Evolutionary conservation across 2,888 invertebrate species (phyloP).

Genomic region (Tetragnatha montana): DNA sequence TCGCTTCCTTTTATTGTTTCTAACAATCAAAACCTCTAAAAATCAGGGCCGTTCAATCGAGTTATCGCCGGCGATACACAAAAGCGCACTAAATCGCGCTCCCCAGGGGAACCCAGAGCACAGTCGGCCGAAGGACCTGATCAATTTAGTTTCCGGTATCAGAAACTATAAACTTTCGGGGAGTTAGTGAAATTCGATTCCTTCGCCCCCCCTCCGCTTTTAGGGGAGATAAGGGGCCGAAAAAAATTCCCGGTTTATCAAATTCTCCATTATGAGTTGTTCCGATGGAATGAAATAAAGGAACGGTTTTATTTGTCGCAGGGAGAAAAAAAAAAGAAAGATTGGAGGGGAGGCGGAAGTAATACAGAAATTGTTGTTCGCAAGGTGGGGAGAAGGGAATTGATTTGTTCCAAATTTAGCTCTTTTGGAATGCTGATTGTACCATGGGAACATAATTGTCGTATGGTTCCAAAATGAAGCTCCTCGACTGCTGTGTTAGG

Average conservation of each 20-base stretch:
- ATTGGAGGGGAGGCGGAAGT: not conserved
- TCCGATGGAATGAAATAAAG: not conserved
- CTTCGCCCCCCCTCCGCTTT: not conserved
- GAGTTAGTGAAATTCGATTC: conserved; percentile 35
- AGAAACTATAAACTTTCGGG: conserved; percentile 24
- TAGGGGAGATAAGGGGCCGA: conserved; percentile 15
- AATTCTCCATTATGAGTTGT: conserved; percentile 43
- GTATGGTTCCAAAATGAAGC: not conserved
- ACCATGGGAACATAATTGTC: not conserved
- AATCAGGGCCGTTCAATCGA: conserved; percentile 28
- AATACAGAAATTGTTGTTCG: not conserved
- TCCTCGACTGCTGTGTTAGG: not conserved
- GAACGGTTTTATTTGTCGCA: conserved; percentile 3
- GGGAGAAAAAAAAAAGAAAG: not conserved
- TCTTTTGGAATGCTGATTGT: not conserved
- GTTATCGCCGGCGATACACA: conserved; percentile 10
- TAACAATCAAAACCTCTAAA: conserved; percentile 34
- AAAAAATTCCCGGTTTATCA: conserved; percentile 47
- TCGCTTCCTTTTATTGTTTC: not conserved
- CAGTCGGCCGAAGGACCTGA: conserved; percentile 13
- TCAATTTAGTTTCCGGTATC: conserved; percentile 50
- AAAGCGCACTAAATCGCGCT: conserved; percentile 2
- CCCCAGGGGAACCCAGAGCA: conserved; percentile 13
- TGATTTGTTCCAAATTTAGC: not conserved
- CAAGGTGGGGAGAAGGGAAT: not conserved